Percentiles rank a stretch among this genome's conserved stretches.
These are phyloP conservation scores for Heloderma charlesbogerti DNA, from an alignment of 2,113 vertebrate species.

Conservation along the genomic window DNA sequence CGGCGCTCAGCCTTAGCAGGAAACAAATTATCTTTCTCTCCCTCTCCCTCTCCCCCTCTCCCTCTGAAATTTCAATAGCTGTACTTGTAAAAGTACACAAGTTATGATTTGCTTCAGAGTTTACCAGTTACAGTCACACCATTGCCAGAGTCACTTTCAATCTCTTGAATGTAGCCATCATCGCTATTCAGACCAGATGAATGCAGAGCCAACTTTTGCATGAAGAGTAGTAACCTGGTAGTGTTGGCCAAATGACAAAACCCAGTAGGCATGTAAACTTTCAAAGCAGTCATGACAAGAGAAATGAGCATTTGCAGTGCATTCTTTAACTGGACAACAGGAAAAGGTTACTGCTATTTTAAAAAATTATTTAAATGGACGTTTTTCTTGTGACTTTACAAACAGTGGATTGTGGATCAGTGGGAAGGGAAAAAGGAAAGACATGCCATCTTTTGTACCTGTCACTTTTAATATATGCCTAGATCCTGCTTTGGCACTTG, in stretches of 20 bases:
- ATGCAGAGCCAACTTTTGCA: neutral
- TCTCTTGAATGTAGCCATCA: neutral
- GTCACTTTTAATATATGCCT: conserved; percentile 62
- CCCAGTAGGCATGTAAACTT: rapidly evolving
- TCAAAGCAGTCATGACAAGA: conserved; percentile 33
- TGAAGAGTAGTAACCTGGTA: neutral
- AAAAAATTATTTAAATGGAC: conserved; percentile 15
- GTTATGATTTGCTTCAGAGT: neutral
- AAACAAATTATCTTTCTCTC: neutral
- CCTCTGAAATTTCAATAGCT: neutral
- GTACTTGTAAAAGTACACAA: neutral
- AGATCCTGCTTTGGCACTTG: conserved; percentile 70
- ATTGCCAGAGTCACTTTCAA: neutral
- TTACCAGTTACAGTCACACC: neutral
- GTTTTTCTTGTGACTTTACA: conserved; percentile 26
- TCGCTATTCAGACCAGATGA: neutral
- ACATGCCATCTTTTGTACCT: conserved; percentile 59
- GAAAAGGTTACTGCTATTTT: conserved; percentile 16
- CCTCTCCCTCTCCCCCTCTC: too few relatives aligned
- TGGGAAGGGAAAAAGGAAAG: conserved; percentile 44
- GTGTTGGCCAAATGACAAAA: conserved; percentile 12
- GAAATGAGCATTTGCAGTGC: neutral
- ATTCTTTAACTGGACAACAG: neutral
- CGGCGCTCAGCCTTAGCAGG: too few relatives aligned
- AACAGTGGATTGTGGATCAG: conserved; percentile 37